These are phyloP conservation scores for Drosophila auraria DNA, from an alignment of 1,140 invertebrate genomes.

Conservation along the genomic window DNA sequence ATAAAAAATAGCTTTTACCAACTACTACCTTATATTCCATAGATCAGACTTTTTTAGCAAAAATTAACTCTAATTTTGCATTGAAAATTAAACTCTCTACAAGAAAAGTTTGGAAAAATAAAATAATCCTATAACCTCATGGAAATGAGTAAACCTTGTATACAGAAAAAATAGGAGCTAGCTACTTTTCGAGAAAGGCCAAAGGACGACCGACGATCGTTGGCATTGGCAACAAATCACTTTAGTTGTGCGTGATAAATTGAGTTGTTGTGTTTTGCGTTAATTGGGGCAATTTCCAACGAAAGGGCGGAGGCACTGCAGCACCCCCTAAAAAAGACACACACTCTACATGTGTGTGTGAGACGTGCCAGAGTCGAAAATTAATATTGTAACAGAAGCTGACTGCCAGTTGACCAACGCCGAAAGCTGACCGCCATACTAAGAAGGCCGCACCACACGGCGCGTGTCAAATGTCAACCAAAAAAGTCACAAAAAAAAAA, in stretches of 20 bases:
- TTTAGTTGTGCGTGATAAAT: slow-evolving; percentile 84
- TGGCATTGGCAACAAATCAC: slow-evolving; percentile 83
- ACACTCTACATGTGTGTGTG: slow-evolving; percentile 18
- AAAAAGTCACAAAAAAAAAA: slow-evolving; percentile 36
- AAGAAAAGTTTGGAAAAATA: no score
- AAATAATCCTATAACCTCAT: neutral
- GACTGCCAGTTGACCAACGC: slow-evolving; percentile 26
- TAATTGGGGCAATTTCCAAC: slow-evolving; percentile 80
- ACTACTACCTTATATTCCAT: no score
- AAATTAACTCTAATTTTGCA: no score
- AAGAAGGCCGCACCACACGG: slow-evolving; percentile 55
- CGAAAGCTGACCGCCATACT: slow-evolving; percentile 69
- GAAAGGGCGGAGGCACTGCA: slow-evolving; percentile 38
- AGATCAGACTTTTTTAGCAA: no score
- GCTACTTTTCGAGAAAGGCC: neutral
- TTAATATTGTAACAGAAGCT: slow-evolving; percentile 73
- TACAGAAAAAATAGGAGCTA: neutral
- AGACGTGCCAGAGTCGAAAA: slow-evolving; percentile 61
- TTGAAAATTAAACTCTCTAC: no score
- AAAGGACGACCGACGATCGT: slow-evolving; percentile 38
- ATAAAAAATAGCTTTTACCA: no score
- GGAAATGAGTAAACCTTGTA: neutral
- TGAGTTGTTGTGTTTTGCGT: slow-evolving; percentile 82
- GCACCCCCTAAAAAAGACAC: neutral
- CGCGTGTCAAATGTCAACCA: slow-evolving; percentile 82